Base-by-base conservation (phyloP, 2,888 invertebrate species). In the Apamea anceps region DNA sequence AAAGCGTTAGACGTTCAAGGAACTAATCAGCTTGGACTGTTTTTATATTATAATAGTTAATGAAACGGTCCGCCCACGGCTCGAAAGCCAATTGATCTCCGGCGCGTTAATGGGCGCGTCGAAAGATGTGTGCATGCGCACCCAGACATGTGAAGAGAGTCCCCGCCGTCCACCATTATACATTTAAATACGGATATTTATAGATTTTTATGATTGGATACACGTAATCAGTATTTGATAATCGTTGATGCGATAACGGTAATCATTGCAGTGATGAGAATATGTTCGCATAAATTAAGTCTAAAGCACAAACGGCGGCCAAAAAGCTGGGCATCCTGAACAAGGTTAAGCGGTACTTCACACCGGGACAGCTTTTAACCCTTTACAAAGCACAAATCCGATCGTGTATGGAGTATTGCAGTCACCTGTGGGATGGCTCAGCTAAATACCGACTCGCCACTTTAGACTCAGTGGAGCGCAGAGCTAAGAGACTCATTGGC, bases 41-140 rank as follows among this genome's bases (percentile, higher is more conserved):
- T 95, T 95, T 96, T 94, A 94, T 95, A 95, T 95, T 95, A 94
- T 94, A 95, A 95, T 95, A 94, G 94, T 95, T 96, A 96, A 96
- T 96, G 96, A 96, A 96, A 94, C 93, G 95, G 92, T 93, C 94
- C 96, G 95, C 96, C 96, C 95, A 96, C 96, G 92, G 90, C 89
- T 89, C 92, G 91, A 93, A 93, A 93, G 92, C 94, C 93, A 94
- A 95, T 96, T 96, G 96, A 96, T 96, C 95, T 95, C 92, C 77
- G 87, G 93, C 93, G 94, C 93, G 94, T 94, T 96, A 95, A 95
- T 94, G 93, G 95, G 92, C 92, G 93, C 93, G 94, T 94, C 93
- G 95, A 94, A 94, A 95, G 94, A 94, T 94, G 93, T 93, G 94
- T 92, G 93, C 93, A 90, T 89, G 93, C 91, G 91, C 92, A 92